A percentile compares a stretch with the other conserved stretches of the same genome.
Evolutionary conservation across 2,113 vertebrate species (phyloP).

Genomic region (Grus americana): DNA sequence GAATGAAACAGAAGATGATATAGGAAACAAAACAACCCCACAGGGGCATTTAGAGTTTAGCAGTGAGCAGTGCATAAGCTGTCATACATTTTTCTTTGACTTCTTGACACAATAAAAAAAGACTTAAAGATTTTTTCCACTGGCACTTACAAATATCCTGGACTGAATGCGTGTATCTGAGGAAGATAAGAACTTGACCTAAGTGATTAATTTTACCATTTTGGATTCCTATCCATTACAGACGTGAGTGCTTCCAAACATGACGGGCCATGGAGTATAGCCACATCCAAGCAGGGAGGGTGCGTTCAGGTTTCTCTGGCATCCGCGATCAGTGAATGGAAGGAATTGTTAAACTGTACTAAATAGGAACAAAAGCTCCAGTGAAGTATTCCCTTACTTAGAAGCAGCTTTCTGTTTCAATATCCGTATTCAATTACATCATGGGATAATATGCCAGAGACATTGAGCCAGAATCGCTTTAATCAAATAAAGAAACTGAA

Average conservation of each 20-base stretch:
- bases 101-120: background rate
- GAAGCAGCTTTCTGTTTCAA: slow-evolving; percentile 39
- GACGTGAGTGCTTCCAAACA: background rate
- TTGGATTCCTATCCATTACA: background rate
- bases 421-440: slow-evolving; percentile 43
- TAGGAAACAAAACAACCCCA: background rate
- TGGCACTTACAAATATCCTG: background rate
- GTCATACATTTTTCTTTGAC: background rate
- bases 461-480: background rate
- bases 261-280: background rate
- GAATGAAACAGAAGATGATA: background rate
- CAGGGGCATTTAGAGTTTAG: background rate
- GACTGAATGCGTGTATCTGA: background rate
- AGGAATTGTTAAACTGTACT: slow-evolving; percentile 39
- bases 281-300: background rate
- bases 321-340: slow-evolving; percentile 19
- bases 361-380: slow-evolving; percentile 55
- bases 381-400: slow-evolving; percentile 60
- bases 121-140: background rate
- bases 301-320: slow-evolving; percentile 8
- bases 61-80: background rate
- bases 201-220: background rate
- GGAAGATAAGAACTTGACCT: background rate
- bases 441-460: slow-evolving; percentile 13
- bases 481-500: slow-evolving; percentile 49